Evolutionary conservation across 2,888 invertebrate genomes (phyloP), one percentile per base, ranked within the genome.

Genomic region (Drosophila flavopinicola): DNA sequence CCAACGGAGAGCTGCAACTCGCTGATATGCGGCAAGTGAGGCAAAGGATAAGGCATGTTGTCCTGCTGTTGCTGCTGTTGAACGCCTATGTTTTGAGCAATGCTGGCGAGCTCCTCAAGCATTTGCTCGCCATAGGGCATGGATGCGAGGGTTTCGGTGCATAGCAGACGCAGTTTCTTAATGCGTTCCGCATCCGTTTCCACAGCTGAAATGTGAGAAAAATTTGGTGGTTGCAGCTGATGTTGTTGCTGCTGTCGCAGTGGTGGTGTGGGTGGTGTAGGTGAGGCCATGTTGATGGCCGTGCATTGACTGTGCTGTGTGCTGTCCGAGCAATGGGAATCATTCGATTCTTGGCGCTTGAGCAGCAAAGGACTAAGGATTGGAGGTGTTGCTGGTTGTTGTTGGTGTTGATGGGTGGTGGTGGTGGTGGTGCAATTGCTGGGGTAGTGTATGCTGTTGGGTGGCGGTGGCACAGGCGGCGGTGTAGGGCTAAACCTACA

Each of bases 101-200:
- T 94, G 32, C 92, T 92, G 24, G 94, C 94, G 35, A 95, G 87
- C 89, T 95, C 95, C 90, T 94, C 93, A 63, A 95, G 90, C 70
- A 96, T 93, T 83, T 93, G 93, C 17, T 92, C 91, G 44, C 96
- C 96, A 87, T 93, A 95, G 3, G 95, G 95, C 88, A 95, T 92
- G 5, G 93, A 92, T 13, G 94, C 92, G 7, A 96, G 92, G 70
- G 92, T 93, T 75, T 92, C 92, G 32, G 95, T 92, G 88, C 95
- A 95, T 29, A 95, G 90, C 75, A 94, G 93, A 76, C 93, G 93
- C 53, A 96, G 90, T 25, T 93, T 91, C 44, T 91, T 91, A 0
- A 94, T 93, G 61, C 90, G 70, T 13, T 75, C 65, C 39, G 70
- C 45, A 44, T 84, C 73, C 27, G 70, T 17, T 15, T 38, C 67